Evolutionary conservation across 2,888 invertebrate genomes (phyloP).

Genomic region (Drosophila fungiperda): DNA sequence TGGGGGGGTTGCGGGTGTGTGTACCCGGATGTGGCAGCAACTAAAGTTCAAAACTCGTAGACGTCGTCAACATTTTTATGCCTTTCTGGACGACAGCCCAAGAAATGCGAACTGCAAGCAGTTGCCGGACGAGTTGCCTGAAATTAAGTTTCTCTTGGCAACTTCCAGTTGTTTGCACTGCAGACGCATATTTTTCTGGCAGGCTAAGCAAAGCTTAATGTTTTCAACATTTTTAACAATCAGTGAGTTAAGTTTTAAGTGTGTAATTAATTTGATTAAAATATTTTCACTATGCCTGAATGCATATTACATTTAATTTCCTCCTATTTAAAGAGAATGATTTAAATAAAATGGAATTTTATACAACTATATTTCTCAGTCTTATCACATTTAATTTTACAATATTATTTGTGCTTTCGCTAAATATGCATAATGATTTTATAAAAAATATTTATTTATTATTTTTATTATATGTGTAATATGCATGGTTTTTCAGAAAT

Average conservation of each 20-base stretch:
- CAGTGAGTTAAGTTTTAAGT: slow-evolving; percentile 16
- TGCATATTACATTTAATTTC: slow-evolving; percentile 10
- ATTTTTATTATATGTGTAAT: neutral
- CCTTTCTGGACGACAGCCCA: slow-evolving; percentile 35
- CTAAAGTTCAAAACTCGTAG: slow-evolving; percentile 64
- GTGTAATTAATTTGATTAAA: slow-evolving; percentile 37
- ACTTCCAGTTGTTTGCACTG: slow-evolving; percentile 66
- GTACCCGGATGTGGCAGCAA: slow-evolving; percentile 43
- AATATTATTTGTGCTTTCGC: neutral
- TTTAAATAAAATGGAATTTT: neutral
- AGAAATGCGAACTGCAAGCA: slow-evolving; percentile 23
- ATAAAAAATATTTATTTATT: neutral
- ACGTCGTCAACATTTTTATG: slow-evolving; percentile 61
- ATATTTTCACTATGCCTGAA: slow-evolving; percentile 5
- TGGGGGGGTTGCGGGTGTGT: neutral
- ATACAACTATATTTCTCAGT: neutral
- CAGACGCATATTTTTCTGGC: slow-evolving; percentile 53
- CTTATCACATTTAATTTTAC: neutral
- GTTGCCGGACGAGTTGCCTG: slow-evolving; percentile 10
- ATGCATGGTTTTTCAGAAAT: neutral
- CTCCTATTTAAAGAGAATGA: neutral
- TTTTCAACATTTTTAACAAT: slow-evolving; percentile 19
- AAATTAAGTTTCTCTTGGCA: slow-evolving; percentile 49
- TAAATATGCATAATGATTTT: neutral
- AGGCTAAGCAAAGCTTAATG: slow-evolving; percentile 14